These are phyloP conservation scores for Electrona antarctica DNA, from an alignment of 2,113 vertebrate species.

Conservation along the genomic window DNA sequence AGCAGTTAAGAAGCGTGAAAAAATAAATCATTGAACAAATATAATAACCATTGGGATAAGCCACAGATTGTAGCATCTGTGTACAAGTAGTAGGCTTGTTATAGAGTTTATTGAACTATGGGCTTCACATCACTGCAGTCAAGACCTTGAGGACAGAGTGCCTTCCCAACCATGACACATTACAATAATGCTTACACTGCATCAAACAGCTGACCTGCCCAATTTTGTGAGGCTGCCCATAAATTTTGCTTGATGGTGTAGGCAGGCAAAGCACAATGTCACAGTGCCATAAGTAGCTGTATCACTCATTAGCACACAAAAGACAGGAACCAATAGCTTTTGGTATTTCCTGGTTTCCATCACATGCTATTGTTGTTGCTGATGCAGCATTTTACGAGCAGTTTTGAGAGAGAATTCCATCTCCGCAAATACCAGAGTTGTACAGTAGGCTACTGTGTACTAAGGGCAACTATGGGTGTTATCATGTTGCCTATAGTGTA, in stretches of 20 bases:
- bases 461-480: too few species aligned
- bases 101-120: constrained; percentile 1
- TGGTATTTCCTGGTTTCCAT: constrained; percentile 13
- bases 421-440: not conserved
- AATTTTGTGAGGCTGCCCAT: constrained; percentile 51
- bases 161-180: constrained; percentile 56
- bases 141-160: constrained; percentile 41
- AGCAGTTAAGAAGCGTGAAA: too few species aligned
- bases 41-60: too few species aligned
- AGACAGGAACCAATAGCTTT: constrained; percentile 10
- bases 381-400: not conserved
- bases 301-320: constrained; percentile 15
- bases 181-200: constrained; percentile 69
- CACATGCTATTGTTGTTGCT: constrained; percentile 4
- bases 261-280: constrained; percentile 51
- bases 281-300: constrained; percentile 29
- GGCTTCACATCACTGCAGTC: constrained; percentile 27
- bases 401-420: not conserved
- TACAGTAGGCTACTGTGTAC: too few species aligned
- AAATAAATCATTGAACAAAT: too few species aligned
- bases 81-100: too few species aligned
- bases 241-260: constrained; percentile 47
- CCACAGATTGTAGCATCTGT: too few species aligned
- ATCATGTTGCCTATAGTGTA: too few species aligned
- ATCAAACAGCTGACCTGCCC: constrained; percentile 51